phyloP scores from a whole-genome alignment of 2,113 vertebrate species.

The Tachysurus fulvidraco region DNA sequence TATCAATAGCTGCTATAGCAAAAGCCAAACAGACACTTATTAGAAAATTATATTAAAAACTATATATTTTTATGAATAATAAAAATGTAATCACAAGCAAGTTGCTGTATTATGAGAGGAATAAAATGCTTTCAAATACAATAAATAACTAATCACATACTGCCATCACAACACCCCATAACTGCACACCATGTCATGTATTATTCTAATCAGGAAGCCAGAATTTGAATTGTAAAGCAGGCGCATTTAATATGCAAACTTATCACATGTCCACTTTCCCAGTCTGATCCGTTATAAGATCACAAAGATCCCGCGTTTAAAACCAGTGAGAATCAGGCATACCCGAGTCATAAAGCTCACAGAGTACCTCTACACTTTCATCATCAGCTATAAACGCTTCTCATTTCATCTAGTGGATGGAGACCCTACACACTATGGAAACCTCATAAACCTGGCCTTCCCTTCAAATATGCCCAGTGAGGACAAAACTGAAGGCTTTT shows the following conservation, averaged over 20 bases:
- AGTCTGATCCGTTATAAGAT: neutral
- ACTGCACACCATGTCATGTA: neutral
- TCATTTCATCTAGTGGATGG: slow-evolving; percentile 71
- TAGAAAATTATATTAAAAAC: neutral
- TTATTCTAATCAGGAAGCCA: neutral
- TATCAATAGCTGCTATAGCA: neutral
- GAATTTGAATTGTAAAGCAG: neutral
- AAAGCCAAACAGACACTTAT: neutral
- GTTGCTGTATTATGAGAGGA: neutral
- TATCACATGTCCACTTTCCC: neutral
- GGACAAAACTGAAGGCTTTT: slow-evolving; percentile 59
- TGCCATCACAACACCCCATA: neutral
- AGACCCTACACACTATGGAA: slow-evolving; percentile 51
- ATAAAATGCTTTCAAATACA: neutral
- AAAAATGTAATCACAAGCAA: neutral
- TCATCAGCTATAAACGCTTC: slow-evolving; percentile 64
- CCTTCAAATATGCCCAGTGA: slow-evolving; percentile 47
- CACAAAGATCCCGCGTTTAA: neutral
- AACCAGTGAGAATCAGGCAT: slow-evolving; percentile 47
- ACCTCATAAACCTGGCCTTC: slow-evolving; percentile 65
- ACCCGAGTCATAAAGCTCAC: slow-evolving; percentile 61
- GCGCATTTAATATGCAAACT: neutral
- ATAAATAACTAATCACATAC: neutral
- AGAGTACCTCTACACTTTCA: slow-evolving; percentile 60
- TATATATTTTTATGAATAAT: neutral